A percentile compares a stretch with the other conserved stretches of the same genome.
Evolutionary conservation across 1,140 invertebrate genomes (phyloP).

Genomic region (Drosophila chauvacae): DNA sequence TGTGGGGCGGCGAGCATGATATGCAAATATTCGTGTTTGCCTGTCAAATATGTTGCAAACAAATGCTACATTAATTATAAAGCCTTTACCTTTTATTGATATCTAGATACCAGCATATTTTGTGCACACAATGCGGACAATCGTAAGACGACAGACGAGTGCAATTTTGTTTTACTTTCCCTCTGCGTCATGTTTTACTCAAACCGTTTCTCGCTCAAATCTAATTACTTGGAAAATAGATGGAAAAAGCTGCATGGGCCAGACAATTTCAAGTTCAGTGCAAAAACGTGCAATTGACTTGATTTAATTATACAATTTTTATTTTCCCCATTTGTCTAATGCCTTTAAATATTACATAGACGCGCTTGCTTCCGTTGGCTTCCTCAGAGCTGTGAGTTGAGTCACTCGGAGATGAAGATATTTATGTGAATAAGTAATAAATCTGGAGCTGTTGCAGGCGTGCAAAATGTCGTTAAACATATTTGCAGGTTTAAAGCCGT

Average conservation of each 20-base stretch:
- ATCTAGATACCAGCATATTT: slow-evolving; percentile 2
- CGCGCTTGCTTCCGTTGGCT: slow-evolving; percentile 6
- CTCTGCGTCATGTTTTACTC: slow-evolving; percentile 26
- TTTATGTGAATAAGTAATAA: slow-evolving; percentile 20
- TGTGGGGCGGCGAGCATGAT: slow-evolving; percentile 16
- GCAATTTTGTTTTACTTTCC: slow-evolving; percentile 10
- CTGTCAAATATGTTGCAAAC: slow-evolving; percentile 21
- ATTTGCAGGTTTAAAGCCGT: background rate
- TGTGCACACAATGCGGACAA: slow-evolving; percentile 2
- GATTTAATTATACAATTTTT: slow-evolving; percentile 63
- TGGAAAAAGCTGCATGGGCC: slow-evolving; percentile 9
- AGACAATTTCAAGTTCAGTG: slow-evolving; percentile 61
- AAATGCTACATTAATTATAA: slow-evolving; percentile 37
- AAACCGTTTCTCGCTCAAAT: slow-evolving; percentile 29
- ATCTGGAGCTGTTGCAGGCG: slow-evolving; percentile 1
- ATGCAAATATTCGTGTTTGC: slow-evolving; percentile 30
- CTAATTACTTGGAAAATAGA: slow-evolving; percentile 33
- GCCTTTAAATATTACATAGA: slow-evolving; percentile 33
- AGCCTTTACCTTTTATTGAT: slow-evolving; percentile 11
- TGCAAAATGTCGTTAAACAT: slow-evolving; percentile 3
- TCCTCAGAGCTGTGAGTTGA: slow-evolving; percentile 18
- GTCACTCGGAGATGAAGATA: slow-evolving; percentile 5
- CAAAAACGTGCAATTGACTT: slow-evolving; percentile 56
- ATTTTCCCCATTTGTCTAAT: slow-evolving; percentile 23
- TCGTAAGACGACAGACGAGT: slow-evolving; percentile 29